Base-by-base conservation (phyloP, 2,113 vertebrate genomes). In the Catagonus wagneri region DNA sequence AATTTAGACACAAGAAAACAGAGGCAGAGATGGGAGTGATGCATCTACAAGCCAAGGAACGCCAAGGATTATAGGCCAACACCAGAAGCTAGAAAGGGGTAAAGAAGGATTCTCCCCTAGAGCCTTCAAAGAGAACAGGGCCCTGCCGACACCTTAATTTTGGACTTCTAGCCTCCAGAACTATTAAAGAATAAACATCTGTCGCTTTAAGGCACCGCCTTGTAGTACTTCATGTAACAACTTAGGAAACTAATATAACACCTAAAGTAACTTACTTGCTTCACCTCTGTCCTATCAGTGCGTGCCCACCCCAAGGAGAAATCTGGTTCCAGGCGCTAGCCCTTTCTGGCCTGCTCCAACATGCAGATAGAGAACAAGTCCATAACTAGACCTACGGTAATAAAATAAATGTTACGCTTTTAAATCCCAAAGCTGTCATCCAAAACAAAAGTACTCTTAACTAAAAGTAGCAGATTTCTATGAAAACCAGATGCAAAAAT, bases 261-360 rank as follows among this genome's bases (percentile, higher is more conserved):
- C n/a, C 44, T 27, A 6, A 17, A n/a, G 88, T 94, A n/a, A 68
- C 20, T 61, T 71, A 32, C 39, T 32, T 23, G 6, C 14, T 52
- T 63, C 36, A 63, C 44, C 14, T 90, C 36, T 95, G 76, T 61
- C 84, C 17, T 22, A 56, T 3, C 34, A 83, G n/a, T 34, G 25
- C 11, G 19, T 81, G 23, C 29, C 36, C 56, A 69, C 17, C 27
- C n/a, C 56, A 61, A 52, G 56, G 39, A 50, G 36, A 86, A 90
- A 16, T 23, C 36, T 94, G 54, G 8, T 66, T 76, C 68, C 58
- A 79, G 75, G 54, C 50, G 36, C 20, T 61, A 87, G 66, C 27
- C 22, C 76, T 79, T 95, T 83, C 63, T 93, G 44, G n/a, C 78
- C 91, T 90, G 52, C 36, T 72, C 54, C 75, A 95, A 74, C 69